A percentile compares a stretch with the other conserved stretches of the same genome.
Evolutionary conservation across 2,113 vertebrate species (phyloP).

Genomic region (Archilochus colubris): DNA sequence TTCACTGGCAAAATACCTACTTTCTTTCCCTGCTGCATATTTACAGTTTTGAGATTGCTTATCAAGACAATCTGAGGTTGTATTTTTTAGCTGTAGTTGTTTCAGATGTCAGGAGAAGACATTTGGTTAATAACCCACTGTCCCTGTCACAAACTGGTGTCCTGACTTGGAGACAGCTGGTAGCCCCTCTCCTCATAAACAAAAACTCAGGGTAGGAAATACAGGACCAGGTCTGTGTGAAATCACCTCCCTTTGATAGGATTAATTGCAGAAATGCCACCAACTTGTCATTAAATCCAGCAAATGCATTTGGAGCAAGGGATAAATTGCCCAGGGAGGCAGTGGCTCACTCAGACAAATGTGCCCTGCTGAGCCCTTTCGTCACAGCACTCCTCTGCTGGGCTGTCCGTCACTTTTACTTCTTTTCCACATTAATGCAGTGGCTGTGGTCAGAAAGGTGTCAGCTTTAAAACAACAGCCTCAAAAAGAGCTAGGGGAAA

Average conservation of each 20-base stretch:
- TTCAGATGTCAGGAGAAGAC: slow-evolving; percentile 15
- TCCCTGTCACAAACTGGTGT: not conserved
- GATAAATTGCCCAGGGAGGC: slow-evolving; percentile 31
- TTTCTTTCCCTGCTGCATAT: slow-evolving; percentile 48
- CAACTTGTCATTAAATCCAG: slow-evolving; percentile 51
- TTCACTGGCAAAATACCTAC: slow-evolving; percentile 45
- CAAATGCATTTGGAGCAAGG: slow-evolving; percentile 33
- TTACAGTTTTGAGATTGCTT: slow-evolving; percentile 57
- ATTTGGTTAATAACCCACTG: not conserved
- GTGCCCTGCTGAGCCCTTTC: not conserved
- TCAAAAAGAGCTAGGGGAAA: not conserved
- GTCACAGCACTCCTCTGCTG: not conserved
- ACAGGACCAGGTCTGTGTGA: not conserved
- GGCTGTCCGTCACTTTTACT: not conserved
- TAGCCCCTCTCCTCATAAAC: slow-evolving; percentile 14
- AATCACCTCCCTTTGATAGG: slow-evolving; percentile 33
- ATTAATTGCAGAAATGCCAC: slow-evolving; percentile 62
- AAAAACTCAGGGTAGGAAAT: slow-evolving; percentile 23
- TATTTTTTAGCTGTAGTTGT: slow-evolving; percentile 25
- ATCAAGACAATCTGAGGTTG: slow-evolving; percentile 35
- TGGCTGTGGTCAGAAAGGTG: slow-evolving; percentile 22
- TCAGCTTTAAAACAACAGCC: slow-evolving; percentile 14
- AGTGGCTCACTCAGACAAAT: not conserved
- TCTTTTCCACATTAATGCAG: not conserved
- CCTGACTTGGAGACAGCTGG: not conserved